Conservation (phyloP, 2,888 invertebrate species). For the Pilophorus perplexus region DNA sequence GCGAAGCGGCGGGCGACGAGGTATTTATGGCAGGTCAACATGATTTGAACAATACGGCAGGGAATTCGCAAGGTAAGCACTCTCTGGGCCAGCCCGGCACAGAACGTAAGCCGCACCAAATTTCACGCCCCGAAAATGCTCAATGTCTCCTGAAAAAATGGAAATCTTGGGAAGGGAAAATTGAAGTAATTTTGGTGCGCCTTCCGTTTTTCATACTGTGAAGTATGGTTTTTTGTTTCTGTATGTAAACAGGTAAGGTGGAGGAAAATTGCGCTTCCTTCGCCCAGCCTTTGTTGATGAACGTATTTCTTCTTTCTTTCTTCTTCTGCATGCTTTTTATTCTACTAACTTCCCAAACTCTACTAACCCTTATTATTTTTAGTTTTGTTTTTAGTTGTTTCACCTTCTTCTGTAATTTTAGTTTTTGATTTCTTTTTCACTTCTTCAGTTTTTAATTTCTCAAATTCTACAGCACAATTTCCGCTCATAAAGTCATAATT, state of each 20-base stretch:
- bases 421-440: slow-evolving; percentile 21
- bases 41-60: slow-evolving; percentile 42
- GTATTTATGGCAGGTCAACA: slow-evolving; percentile 44
- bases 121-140: no score
- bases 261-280: slow-evolving; percentile 29
- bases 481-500: no score
- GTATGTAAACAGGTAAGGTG: slow-evolving; percentile 32
- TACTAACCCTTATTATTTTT: slow-evolving; percentile 37
- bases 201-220: slow-evolving; percentile 13
- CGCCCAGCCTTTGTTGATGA: slow-evolving; percentile 31
- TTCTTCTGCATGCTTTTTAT: slow-evolving; percentile 35
- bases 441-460: slow-evolving; percentile 12
- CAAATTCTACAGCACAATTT: slow-evolving; percentile 34
- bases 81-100: slow-evolving; percentile 12
- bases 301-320: slow-evolving; percentile 25
- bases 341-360: slow-evolving; percentile 43
- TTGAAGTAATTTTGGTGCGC: slow-evolving; percentile 12
- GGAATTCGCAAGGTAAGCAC: slow-evolving; percentile 43
- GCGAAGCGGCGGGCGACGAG: slow-evolving; percentile 41
- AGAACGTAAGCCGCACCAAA: slow-evolving; percentile 23
- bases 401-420: slow-evolving; percentile 12
- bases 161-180: not conserved
- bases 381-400: slow-evolving; percentile 24
- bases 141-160: not conserved
- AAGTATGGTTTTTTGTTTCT: slow-evolving; percentile 18